Evolutionary conservation across 1,140 invertebrate species (phyloP), one percentile per base, ranked within the genome.

Genomic region (Meloidogyne hapla): DNA sequence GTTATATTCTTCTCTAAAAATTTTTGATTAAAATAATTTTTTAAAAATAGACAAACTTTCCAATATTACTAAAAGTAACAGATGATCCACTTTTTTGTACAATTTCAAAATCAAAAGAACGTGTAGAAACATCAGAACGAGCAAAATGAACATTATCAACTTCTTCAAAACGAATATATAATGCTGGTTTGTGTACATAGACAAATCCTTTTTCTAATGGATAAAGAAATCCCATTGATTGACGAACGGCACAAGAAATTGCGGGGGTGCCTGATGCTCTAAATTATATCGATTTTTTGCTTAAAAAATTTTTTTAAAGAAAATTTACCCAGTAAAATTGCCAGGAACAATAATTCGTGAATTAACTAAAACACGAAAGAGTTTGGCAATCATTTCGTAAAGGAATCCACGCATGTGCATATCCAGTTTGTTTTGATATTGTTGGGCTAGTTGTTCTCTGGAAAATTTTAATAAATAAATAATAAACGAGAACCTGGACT

Each of bases 181-280:
- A 91, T 0, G 96, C 95, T 13, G 97, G 97, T 87, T 99, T 99
- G 87, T 99, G 95, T 18, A 99, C 93, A 86, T 95, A 99, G 77
- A 99, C 97, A 83, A 99, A 98, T 33, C 96, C 96, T 85, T 96
- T 91, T 88, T 99, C 97, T n/a, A 99, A 89, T 2, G 97, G 96
- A 90, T 99, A 99, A 42, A 99, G 88, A 84, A 94, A 93, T 21
- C 97, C 97, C 21, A 94, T 95, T 9, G 94, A 93, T n/a, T 96
- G 95, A 89, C 96, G 97, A 88, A 95, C 98, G 0, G 96, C 97
- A 89, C 97, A 99, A 61, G 92, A 91, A 69, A 99, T 92, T 0
- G 94, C 94, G 42, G 94, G 93, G 2, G 94, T 95, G 26, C 93
- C 93, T 71, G 93, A 92, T 88, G 95, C 92, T 5, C 94, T 95